phyloP scores from a whole-genome alignment of 2,113 vertebrate species.

The Lota lota region DNA sequence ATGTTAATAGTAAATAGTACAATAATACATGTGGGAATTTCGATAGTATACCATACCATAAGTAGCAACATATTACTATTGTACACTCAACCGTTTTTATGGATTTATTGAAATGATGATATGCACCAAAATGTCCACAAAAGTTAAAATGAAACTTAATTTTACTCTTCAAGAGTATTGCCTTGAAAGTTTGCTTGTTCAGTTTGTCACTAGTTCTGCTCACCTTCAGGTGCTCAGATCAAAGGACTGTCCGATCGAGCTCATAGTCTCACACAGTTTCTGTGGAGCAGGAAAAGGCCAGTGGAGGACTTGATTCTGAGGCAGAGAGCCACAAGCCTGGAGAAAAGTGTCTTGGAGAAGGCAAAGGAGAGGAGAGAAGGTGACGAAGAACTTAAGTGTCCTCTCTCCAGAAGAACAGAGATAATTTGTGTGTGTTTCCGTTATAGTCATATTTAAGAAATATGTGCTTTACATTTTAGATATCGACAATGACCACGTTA shows the following conservation, averaged over 20 bases:
- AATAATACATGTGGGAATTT: too few relatives aligned
- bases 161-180: too few relatives aligned
- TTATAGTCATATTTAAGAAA: not conserved
- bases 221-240: conserved; percentile 63
- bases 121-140: too few relatives aligned
- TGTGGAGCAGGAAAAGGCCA: conserved; percentile 84
- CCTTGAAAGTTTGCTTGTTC: too few relatives aligned
- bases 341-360: conserved; percentile 64
- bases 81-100: too few relatives aligned
- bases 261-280: conserved; percentile 70
- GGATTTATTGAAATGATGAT: too few relatives aligned
- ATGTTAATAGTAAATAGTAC: too few relatives aligned
- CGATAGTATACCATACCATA: too few relatives aligned
- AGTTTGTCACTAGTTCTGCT: not conserved
- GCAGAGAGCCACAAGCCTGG: conserved; percentile 66
- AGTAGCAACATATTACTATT: too few relatives aligned
- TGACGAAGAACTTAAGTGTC: not conserved
- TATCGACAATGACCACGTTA: conserved; percentile 64
- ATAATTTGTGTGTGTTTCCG: not conserved
- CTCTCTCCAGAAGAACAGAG: too few relatives aligned
- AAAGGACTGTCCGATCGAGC: conserved; percentile 54
- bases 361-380: conserved; percentile 33
- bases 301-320: conserved; percentile 68
- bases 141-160: too few relatives aligned
- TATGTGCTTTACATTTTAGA: conserved; percentile 41